phyloP scores from a whole-genome alignment of 1,140 invertebrate species.

The Lysiphlebus fabarum region DNA sequence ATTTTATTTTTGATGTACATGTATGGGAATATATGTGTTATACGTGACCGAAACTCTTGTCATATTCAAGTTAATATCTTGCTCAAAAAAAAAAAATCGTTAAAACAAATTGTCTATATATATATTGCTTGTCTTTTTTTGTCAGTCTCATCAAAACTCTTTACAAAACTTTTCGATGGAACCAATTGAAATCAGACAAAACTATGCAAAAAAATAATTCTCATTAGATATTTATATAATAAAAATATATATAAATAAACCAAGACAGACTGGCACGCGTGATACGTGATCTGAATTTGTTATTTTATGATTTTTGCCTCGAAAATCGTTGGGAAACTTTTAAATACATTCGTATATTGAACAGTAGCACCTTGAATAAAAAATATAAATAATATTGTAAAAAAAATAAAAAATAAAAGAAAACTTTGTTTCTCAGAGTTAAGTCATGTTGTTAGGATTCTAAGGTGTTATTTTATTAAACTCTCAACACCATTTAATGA shows the following conservation, averaged over 20 bases:
- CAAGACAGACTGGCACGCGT: conserved; percentile 23
- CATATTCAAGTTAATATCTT: too few relatives aligned
- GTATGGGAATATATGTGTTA: background rate
- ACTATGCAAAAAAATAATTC: too few relatives aligned
- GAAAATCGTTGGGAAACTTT: background rate
- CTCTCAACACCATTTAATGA: conserved; percentile 21
- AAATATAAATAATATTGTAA: background rate
- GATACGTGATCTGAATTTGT: conserved; percentile 26
- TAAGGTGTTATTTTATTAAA: conserved; percentile 1
- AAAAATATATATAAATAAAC: too few relatives aligned
- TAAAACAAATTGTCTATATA: too few relatives aligned
- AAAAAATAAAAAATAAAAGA: conserved; percentile 2
- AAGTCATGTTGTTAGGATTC: conserved; percentile 6
- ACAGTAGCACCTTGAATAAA: background rate
- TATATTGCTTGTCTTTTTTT: too few relatives aligned
- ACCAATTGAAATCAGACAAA: too few relatives aligned
- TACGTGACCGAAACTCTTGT: background rate
- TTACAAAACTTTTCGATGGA: too few relatives aligned
- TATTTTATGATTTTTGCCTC: conserved; percentile 9
- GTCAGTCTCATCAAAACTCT: too few relatives aligned
- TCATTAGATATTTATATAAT: too few relatives aligned
- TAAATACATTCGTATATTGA: background rate
- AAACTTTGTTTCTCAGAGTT: conserved; percentile 4
- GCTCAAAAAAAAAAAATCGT: too few relatives aligned
- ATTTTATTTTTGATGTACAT: background rate